Evolutionary conservation across 2,888 invertebrate genomes (phyloP).

Genomic region (Tanytarsus gracilentus): DNA sequence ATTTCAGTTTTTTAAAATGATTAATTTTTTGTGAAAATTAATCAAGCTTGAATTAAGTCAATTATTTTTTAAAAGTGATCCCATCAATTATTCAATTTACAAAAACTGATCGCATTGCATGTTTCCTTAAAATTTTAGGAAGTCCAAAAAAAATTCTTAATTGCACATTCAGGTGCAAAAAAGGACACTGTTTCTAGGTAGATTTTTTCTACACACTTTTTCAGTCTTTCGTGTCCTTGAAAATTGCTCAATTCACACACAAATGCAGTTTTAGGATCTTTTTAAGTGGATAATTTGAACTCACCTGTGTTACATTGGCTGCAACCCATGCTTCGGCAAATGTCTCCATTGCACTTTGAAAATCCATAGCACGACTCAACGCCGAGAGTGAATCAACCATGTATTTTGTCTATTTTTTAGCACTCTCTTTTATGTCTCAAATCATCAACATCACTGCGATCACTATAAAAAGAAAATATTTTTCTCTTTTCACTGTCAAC

Average conservation of each 20-base stretch:
- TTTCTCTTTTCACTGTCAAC: background rate
- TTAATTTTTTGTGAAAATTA: no score
- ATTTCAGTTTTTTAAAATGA: no score
- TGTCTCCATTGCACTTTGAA: slow-evolving; percentile 97
- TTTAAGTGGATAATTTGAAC: slow-evolving; percentile 33
- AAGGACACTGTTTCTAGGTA: slow-evolving; percentile 3
- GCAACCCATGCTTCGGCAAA: slow-evolving; percentile 97
- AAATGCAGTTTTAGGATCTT: background rate
- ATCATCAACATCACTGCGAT: background rate
- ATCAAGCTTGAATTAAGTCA: no score
- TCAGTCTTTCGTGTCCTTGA: slow-evolving; percentile 4
- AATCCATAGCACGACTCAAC: slow-evolving; percentile 62
- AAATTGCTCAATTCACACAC: slow-evolving; percentile 5
- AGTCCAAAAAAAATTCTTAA: no score
- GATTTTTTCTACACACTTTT: background rate
- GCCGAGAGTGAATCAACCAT: slow-evolving; percentile 30
- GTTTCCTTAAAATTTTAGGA: no score
- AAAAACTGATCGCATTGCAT: background rate
- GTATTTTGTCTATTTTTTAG: slow-evolving; percentile 17
- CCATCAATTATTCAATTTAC: background rate
- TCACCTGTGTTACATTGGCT: slow-evolving; percentile 70
- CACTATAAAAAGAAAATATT: background rate
- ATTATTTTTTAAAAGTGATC: slow-evolving; percentile 1
- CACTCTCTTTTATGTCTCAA: background rate
- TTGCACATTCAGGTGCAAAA: slow-evolving; percentile 8